Base-by-base conservation (phyloP, 2,113 vertebrate genomes). In the Menura novaehollandiae region DNA sequence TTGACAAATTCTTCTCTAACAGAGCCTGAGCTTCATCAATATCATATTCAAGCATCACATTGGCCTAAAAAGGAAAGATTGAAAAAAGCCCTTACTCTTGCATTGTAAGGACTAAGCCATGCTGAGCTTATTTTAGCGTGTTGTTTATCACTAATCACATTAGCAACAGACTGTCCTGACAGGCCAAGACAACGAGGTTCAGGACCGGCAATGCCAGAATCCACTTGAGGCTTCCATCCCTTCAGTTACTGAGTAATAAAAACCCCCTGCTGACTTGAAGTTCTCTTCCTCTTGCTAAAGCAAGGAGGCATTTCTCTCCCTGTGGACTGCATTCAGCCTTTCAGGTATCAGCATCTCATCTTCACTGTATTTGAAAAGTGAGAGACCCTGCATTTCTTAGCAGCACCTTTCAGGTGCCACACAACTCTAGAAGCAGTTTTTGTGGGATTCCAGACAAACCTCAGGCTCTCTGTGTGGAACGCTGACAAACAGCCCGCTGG, bases 41-140 rank as follows among this genome's bases (percentile, higher is more conserved):
- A 97, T 99, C 99, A 80, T 99, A 99, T 98, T 99, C 99, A 96
- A 99, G 97, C 99, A 99, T 99, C 83, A 99, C 99, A 60, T 99
- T 99, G 49, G 99, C 99, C 99, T 99, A 52, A 89, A 81, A 66
- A 51, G 28, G 33, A 71, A 67, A 66, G 35, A 64, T 14, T 27
- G 18, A 46, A 6, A 41, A 35, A 81, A 83, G 37, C 28, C 53
- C 67, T 93, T 46, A 78, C 49, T 60, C 33, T 28, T 55, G 59
- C 51, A 28, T 15, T 62, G 30, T 18, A 69, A 59, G 46, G 67
- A 76, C 20, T 44, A 64, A 74, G 30, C 32, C 59, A 16, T 0
- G 23, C 43, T 39, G 62, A 26, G 32, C 15, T 10, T 9, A 21
- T n/a, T 76, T 73, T 27, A 83, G 46, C 26, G 44, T 49, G 24